Evolutionary conservation across 2,797 vertebrate species (phyloP).

Genomic region (Danio choprae): DNA sequence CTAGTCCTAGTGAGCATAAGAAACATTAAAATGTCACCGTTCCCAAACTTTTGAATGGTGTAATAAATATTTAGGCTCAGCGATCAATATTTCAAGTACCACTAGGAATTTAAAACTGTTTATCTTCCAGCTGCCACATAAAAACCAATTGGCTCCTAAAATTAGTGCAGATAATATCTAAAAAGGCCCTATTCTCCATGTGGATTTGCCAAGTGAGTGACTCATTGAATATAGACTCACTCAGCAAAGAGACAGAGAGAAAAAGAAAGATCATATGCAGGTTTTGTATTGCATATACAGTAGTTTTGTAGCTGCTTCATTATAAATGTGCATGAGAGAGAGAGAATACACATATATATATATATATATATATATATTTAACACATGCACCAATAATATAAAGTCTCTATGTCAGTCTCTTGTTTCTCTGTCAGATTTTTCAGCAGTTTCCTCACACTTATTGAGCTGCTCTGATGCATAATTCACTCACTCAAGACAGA

Average conservation of each 20-base stretch:
- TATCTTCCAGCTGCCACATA: background rate
- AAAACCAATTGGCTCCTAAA: too few species aligned
- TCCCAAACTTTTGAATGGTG: background rate
- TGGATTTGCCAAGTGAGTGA: slow-evolving; percentile 5
- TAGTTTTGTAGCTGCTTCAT: slow-evolving; percentile 12
- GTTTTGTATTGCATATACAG: background rate
- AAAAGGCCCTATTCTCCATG: background rate
- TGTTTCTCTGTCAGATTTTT: background rate
- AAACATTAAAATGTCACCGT: background rate
- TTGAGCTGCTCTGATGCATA: slow-evolving; percentile 35
- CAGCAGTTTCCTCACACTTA: background rate
- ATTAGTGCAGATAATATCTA: background rate
- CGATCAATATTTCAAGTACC: background rate
- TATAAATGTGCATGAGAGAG: slow-evolving; percentile 24
- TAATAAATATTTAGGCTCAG: background rate
- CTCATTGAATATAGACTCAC: background rate
- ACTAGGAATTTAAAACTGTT: background rate
- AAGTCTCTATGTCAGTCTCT: slow-evolving; percentile 1
- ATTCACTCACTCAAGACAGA: slow-evolving; percentile 37
- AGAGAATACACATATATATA: background rate
- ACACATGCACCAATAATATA: background rate
- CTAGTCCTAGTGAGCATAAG: background rate
- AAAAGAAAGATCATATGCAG: background rate
- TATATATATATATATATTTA: background rate
- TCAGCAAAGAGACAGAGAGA: background rate